Evolutionary conservation across 2,888 invertebrate species (phyloP), one percentile per base, ranked within the genome.

Genomic region (Andrena bucephala): DNA sequence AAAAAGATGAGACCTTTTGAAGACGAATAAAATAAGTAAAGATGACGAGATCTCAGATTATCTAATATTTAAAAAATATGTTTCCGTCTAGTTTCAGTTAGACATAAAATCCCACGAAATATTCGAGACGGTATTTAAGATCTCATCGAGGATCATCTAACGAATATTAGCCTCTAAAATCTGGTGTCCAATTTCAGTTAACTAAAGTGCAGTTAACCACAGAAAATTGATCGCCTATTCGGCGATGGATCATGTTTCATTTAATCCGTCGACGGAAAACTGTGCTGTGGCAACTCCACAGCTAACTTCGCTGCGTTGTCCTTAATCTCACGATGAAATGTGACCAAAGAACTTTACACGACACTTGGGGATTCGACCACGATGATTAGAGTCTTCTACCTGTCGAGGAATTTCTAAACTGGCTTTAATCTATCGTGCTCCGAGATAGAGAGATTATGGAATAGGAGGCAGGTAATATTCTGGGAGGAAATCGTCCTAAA

Each of bases 371-470:
- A 54, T 48, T 5, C 42, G 62, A n/a, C 42, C 29, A 24, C 42
- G 52, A 24, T 27, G 67, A 69, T 57, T 77, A 63, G 54, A 36
- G 57, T n/a, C 24, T 52, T 69, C 57, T 76, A 75, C 75, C 77
- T 77, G 77, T 52, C 52, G 27, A 29, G 68, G 59, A 36, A 78
- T 62, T 16, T 65, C 52, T 52, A 24, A 68, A 68, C 54, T 33
- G 68, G 16, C 68, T 57, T 13, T 10, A 52, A 42, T 27, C 24
- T 8, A 63, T 54, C 68, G 57, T 31, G 60, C 24, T 20, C 5
- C 63, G 10, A 69, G 81, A 81, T 81, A 70, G 69, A 81, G 80
- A 80, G 80, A 81, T 81, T 80, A 81, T 65, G 2, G 65, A 4
- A 13, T 70, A 52, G 59, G 60, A 48, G 69, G 59, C 33, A 52